These are phyloP conservation scores for Sciurus vulgaris DNA, from an alignment of 2,797 vertebrate species.

Conservation along the genomic window DNA sequence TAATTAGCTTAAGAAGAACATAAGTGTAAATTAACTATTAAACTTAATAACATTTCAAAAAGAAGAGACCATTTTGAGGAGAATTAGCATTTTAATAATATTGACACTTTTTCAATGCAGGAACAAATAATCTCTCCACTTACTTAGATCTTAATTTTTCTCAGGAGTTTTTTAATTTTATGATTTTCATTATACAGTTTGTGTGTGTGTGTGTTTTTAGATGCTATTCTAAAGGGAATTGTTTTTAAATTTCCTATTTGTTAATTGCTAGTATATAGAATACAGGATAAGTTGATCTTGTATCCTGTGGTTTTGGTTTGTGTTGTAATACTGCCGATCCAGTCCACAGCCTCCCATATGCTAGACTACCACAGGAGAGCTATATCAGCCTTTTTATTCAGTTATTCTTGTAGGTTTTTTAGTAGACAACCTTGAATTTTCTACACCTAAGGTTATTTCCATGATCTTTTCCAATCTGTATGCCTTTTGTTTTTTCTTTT, in stretches of 20 bases:
- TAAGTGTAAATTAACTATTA: neutral
- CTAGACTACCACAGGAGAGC: neutral
- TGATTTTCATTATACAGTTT: conserved; percentile 33
- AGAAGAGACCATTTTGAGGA: neutral
- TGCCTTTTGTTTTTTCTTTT: conserved; percentile 28
- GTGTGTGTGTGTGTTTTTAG: neutral
- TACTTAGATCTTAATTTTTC: conserved; percentile 42
- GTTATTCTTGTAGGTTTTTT: neutral
- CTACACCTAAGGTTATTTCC: neutral
- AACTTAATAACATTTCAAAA: conserved; percentile 33
- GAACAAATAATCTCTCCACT: neutral
- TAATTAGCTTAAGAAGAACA: conserved; percentile 33
- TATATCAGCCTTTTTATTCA: neutral
- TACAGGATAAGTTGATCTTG: neutral
- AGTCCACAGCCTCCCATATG: neutral
- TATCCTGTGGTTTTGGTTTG: neutral
- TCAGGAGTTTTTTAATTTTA: neutral
- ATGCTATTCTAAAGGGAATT: conserved; percentile 25
- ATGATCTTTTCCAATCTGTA: neutral
- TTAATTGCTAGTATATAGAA: neutral
- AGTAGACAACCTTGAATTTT: neutral
- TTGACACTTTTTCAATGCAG: neutral
- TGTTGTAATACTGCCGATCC: neutral
- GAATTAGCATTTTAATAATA: neutral
- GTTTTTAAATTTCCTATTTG: conserved; percentile 39